Percentiles rank a stretch among this genome's conserved stretches.
These are phyloP conservation scores for Drosophila borborema DNA, from an alignment of 2,888 invertebrate genomes.

Conservation along the genomic window DNA sequence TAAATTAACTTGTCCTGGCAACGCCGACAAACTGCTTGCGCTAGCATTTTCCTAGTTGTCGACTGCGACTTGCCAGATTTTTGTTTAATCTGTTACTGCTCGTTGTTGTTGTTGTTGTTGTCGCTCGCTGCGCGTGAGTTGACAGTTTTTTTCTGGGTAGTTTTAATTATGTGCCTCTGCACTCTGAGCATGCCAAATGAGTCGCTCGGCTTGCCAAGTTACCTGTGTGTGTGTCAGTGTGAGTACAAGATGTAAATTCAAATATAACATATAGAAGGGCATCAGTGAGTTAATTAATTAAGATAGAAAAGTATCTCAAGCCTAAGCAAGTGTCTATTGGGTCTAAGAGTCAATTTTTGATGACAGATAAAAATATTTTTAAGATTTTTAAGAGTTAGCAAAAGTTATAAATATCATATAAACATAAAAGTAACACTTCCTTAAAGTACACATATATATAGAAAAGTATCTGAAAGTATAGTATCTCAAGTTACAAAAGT, in stretches of 20 bases:
- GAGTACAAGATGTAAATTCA: not conserved
- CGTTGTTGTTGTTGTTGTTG: slow-evolving; percentile 5
- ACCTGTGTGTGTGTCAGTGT: not conserved
- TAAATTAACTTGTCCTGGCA: slow-evolving; percentile 76
- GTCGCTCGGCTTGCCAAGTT: slow-evolving; percentile 28
- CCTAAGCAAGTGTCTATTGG: not conserved
- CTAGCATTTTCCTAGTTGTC: slow-evolving; percentile 54
- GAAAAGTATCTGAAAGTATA: too few relatives aligned
- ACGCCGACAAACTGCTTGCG: slow-evolving; percentile 49
- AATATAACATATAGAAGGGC: not conserved
- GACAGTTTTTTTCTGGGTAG: slow-evolving; percentile 22
- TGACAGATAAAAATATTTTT: too few relatives aligned
- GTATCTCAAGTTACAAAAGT: too few relatives aligned
- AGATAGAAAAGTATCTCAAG: not conserved
- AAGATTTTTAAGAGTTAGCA: not conserved
- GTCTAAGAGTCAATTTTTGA: not conserved
- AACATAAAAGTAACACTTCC: not conserved
- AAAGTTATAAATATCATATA: not conserved
- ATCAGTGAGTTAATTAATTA: not conserved
- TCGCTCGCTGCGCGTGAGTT: not conserved
- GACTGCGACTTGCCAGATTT: slow-evolving; percentile 61
- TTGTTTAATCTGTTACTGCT: slow-evolving; percentile 59
- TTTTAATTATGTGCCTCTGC: slow-evolving; percentile 53
- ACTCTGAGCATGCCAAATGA: slow-evolving; percentile 21
- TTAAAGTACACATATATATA: not conserved